Evolutionary conservation across 2,113 vertebrate genomes (phyloP).

Genomic region (Narcine bancroftii): DNA sequence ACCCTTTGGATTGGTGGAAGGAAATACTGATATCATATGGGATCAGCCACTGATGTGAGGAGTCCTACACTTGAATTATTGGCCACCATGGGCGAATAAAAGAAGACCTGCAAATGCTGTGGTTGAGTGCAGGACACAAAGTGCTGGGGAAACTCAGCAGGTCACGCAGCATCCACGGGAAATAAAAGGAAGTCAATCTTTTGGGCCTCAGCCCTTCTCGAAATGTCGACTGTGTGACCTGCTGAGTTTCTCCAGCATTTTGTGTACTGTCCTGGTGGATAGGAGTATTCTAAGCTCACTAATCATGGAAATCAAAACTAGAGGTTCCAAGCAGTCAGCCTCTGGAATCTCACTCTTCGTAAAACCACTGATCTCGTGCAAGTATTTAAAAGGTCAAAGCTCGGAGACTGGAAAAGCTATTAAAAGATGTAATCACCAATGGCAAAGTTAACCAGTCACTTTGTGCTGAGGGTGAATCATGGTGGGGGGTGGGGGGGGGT

Average conservation of each 20-base stretch:
- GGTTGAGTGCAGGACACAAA: no score
- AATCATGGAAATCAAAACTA: neutral
- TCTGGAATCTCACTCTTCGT: neutral
- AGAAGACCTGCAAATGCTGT: no score
- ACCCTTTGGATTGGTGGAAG: neutral
- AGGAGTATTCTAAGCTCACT: no score
- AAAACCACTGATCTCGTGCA: neutral
- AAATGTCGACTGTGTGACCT: no score
- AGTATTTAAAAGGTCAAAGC: neutral
- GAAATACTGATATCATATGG: no score
- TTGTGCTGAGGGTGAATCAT: neutral
- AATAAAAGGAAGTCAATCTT: no score
- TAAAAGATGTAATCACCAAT: neutral
- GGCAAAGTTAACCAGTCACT: neutral
- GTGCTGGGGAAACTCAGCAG: no score
- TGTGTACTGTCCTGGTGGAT: no score
- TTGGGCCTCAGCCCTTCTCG: no score
- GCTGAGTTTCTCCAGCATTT: no score
- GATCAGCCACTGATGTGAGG: neutral
- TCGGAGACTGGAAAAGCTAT: neutral
- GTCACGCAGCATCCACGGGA: no score
- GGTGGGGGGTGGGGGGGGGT: neutral
- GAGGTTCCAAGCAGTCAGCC: neutral
- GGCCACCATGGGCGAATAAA: no score
- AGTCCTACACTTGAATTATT: neutral